phyloP scores from a whole-genome alignment of 2,888 invertebrate genomes.

The Lamproptera curius region DNA sequence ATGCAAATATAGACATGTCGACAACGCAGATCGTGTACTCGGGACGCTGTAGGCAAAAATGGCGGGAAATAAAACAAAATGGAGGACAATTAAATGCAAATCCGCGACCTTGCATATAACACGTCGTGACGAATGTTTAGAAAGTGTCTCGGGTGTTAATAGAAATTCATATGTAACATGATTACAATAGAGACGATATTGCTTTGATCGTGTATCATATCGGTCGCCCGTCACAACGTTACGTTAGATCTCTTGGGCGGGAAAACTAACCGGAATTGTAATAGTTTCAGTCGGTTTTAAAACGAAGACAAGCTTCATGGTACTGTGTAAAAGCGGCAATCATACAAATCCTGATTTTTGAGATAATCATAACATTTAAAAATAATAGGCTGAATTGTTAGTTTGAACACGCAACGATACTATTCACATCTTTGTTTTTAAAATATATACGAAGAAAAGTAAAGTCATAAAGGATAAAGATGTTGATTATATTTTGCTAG shows the following conservation, averaged over 20 bases:
- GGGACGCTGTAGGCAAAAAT: conserved; percentile 5
- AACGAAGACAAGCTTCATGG: too few relatives aligned
- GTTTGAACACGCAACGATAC: too few relatives aligned
- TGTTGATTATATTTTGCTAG: too few relatives aligned
- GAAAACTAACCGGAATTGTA: conserved; percentile 16
- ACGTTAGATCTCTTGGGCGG: conserved; percentile 16
- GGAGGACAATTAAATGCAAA: conserved; percentile 14
- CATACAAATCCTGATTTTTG: too few relatives aligned
- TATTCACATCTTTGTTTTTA: too few relatives aligned
- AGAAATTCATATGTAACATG: not conserved
- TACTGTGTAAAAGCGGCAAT: too few relatives aligned
- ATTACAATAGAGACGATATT: conserved; percentile 5
- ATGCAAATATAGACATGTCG: conserved; percentile 5
- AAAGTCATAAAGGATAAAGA: too few relatives aligned
- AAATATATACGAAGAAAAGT: too few relatives aligned
- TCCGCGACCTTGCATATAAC: conserved; percentile 14
- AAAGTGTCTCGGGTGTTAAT: conserved; percentile 1
- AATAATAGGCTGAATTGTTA: too few relatives aligned
- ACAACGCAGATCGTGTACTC: conserved; percentile 2
- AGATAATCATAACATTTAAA: too few relatives aligned
- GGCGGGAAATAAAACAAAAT: not conserved
- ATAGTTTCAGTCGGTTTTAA: too few relatives aligned
- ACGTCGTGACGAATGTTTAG: conserved; percentile 14
- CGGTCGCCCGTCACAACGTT: conserved; percentile 18
- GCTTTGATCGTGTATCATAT: not conserved